Conservation (phyloP, 2,888 invertebrate species). For the Eupithecia vulgata region DNA sequence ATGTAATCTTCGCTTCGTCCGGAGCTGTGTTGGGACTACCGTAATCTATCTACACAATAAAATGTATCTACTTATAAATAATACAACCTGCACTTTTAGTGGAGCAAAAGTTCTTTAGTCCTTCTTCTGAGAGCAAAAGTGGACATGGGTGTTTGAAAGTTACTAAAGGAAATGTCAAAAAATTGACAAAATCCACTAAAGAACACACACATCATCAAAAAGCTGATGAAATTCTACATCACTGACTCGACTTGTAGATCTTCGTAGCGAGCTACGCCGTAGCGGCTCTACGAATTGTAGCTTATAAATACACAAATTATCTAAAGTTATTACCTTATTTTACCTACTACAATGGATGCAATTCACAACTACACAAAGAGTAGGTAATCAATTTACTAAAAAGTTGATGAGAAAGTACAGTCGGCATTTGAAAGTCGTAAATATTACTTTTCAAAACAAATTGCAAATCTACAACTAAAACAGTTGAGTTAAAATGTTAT, state of each 20-base stretch:
- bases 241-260: neutral
- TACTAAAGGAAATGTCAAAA: no score
- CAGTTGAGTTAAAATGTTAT: neutral
- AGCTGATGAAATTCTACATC: neutral
- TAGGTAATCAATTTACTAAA: neutral
- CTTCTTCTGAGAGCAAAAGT: neutral
- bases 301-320: neutral
- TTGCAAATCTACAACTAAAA: neutral
- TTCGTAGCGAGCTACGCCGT: slow-evolving; percentile 2
- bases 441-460: neutral
- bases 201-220: neutral
- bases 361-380: neutral
- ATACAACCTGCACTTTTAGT: neutral
- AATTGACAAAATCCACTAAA: no score
- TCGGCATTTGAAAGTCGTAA: neutral
- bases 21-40: slow-evolving; percentile 21
- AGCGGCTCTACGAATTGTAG: slow-evolving; percentile 3
- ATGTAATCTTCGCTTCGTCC: slow-evolving; percentile 43
- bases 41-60: neutral
- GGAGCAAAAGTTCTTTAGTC: no score
- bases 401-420: neutral
- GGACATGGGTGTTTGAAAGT: neutral
- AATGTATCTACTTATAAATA: neutral
- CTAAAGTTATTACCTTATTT: neutral
- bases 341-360: neutral